phyloP scores from a whole-genome alignment of 2,888 invertebrate species.

The Tyria jacobaeae region DNA sequence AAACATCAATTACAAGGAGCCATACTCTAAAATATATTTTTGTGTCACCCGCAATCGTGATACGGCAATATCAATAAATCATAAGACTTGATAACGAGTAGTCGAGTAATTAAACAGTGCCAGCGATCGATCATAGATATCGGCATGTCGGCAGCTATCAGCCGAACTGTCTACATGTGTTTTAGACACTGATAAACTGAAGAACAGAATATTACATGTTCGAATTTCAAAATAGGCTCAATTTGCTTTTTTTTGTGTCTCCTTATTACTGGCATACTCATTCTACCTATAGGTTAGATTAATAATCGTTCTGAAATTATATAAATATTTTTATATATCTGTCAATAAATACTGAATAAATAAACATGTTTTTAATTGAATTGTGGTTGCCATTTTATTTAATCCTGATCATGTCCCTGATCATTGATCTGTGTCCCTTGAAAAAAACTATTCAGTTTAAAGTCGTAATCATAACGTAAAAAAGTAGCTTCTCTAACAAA shows the following conservation, averaged over 20 bases:
- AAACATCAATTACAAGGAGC: conserved; percentile 42
- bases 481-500: not conserved
- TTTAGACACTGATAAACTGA: conserved; percentile 35
- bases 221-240: conserved; percentile 5
- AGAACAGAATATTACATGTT: conserved; percentile 16
- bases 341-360: not conserved
- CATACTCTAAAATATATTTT: conserved; percentile 38
- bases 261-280: not conserved
- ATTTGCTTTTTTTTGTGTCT: not conserved
- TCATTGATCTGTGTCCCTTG: conserved; percentile 3
- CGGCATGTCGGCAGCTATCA: conserved; percentile 47
- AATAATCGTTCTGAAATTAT: not conserved
- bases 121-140: conserved; percentile 75
- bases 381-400: conserved; percentile 3
- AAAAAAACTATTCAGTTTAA: conserved; percentile 5
- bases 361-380: not conserved
- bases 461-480: not conserved
- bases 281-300: not conserved
- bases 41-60: conserved; percentile 60
- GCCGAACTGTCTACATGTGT: conserved; percentile 40
- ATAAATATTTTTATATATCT: conserved; percentile 1
- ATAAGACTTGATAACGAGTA: conserved; percentile 68
- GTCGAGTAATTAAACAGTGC: conserved; percentile 75
- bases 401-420: no score
- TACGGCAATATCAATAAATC: conserved; percentile 82